A percentile compares a stretch with the other conserved stretches of the same genome.
Evolutionary conservation across 2,888 invertebrate species (phyloP).

Genomic region (Stenolophus ochropezus): DNA sequence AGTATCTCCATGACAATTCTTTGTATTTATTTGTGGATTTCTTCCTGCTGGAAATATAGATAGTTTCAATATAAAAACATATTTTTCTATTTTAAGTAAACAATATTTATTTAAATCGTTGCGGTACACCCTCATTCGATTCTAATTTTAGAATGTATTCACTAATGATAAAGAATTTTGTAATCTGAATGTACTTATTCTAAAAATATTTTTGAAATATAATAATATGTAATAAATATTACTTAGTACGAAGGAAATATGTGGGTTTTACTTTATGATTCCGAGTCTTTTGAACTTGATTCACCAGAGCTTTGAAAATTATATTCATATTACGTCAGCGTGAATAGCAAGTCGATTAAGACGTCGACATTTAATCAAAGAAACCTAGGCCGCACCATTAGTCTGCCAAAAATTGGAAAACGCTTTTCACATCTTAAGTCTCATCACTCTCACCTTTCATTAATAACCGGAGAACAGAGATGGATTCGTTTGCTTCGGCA

Average conservation of each 20-base stretch:
- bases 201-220: not conserved
- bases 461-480: not conserved
- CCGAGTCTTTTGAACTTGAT: not conserved
- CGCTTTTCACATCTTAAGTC: not conserved
- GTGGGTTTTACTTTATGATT: not conserved
- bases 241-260: too few species aligned
- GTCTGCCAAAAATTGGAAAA: constrained; percentile 40
- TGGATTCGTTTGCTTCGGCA: not conserved
- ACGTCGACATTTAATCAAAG: constrained; percentile 24
- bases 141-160: too few species aligned
- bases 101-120: too few species aligned
- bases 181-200: not conserved
- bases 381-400: constrained; percentile 25
- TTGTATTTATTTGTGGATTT: too few species aligned
- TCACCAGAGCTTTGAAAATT: constrained; percentile 12
- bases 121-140: too few species aligned
- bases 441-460: not conserved
- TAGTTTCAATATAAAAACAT: too few species aligned
- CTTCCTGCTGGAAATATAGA: too few species aligned
- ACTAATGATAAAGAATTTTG: too few species aligned
- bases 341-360: constrained; percentile 30
- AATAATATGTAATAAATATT: too few species aligned
- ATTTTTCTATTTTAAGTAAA: too few species aligned
- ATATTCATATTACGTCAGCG: constrained; percentile 6
- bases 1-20: too few species aligned